Evolutionary conservation across 2,888 invertebrate genomes (phyloP), one percentile per base, ranked within the genome.

Genomic region (Notodonta dromedarius): DNA sequence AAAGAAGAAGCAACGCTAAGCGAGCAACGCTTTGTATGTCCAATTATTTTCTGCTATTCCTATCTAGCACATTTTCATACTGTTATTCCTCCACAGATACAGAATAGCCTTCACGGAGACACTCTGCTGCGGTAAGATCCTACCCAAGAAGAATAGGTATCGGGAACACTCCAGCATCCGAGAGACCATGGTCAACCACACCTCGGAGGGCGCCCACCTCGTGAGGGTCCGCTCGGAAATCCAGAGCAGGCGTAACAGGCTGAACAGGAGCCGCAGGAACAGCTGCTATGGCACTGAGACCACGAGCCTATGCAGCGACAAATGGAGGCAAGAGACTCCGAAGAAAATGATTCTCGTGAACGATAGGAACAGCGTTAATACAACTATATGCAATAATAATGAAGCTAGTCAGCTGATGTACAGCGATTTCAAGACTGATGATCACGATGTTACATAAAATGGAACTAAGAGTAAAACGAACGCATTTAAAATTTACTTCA

Each of bases 51-150:
- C 24, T 2, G 24, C 24, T 24, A 24, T 24, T 24, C 24, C 24
- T 24, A 35, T 35, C 35, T 35, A 35, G 7, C 35, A 35, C 35
- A 6, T 35, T 35, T 35, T 32, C n/a, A 32, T 5, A 12, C 35
- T 35, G 46, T 32, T 7, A 13, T 57, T n/a, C 32, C n/a, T 24
- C 11, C 87, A 82, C 79, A 96, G 96, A 77, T 98, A 97, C 90
- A 94, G 97, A 16, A 94, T 95, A 16, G 97, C 97, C 0, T 97
- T 97, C 83, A 95, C 95, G 65, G 96, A 96, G 80, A 96, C 96
- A 0, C 93, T 97, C 59, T 96, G 96, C 84, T 96, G 96, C 71
- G 92, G 94, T 11, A 89, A 91, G 52, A 87, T 87, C 1, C 81
- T 82, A 0, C 87, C 89, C 60, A 94, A 91, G 74, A 91, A 88